Conservation (phyloP, 2,113 vertebrate species). For the Mohoua ochrocephala region DNA sequence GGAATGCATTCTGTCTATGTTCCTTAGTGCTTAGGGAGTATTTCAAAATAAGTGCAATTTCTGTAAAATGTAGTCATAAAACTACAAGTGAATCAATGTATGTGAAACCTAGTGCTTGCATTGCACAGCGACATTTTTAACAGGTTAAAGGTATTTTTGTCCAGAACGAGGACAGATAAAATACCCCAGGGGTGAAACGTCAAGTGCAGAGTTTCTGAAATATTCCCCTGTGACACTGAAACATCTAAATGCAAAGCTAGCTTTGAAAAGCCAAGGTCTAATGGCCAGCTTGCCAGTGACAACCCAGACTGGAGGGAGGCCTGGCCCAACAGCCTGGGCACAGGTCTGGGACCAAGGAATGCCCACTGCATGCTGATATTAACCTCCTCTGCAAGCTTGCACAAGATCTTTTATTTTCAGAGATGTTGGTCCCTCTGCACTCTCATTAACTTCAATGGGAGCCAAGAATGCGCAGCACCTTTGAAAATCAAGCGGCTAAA, state of each 20-base stretch:
- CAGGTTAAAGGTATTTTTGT: neutral
- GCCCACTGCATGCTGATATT: neutral
- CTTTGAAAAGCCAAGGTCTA: neutral
- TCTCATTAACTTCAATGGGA: constrained; percentile 39
- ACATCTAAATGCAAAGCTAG: neutral
- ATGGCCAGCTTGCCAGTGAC: neutral
- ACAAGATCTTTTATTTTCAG: neutral
- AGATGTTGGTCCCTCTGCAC: neutral
- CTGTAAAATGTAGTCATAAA: constrained; percentile 5
- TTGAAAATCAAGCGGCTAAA: constrained; percentile 56
- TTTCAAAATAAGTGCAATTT: constrained; percentile 66
- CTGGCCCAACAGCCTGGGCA: neutral
- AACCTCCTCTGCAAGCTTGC: neutral
- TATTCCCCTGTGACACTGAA: neutral
- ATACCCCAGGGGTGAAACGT: neutral
- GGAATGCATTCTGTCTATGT: constrained; percentile 62
- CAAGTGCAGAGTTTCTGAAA: neutral
- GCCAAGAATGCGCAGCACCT: constrained; percentile 30
- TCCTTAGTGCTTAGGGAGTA: constrained; percentile 22
- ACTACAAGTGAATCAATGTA: neutral
- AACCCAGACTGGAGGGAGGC: neutral
- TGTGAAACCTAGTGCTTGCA: neutral
- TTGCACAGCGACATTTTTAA: neutral
- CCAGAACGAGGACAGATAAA: neutral
- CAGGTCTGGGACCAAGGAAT: neutral